These are phyloP conservation scores for Euproctis similis DNA, from an alignment of 2,888 invertebrate species.

Conservation along the genomic window DNA sequence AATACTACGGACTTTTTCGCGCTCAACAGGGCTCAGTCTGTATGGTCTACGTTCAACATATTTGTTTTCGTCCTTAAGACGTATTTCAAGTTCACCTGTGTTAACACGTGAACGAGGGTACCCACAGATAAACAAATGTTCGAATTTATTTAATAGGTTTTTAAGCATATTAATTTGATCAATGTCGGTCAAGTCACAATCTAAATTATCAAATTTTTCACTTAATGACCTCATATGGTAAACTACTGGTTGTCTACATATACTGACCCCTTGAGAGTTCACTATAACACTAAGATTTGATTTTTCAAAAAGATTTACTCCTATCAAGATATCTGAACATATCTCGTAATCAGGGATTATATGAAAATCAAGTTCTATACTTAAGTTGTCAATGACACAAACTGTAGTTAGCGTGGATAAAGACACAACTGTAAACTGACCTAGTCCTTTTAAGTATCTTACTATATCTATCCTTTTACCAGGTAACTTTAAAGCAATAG, in stretches of 20 bases:
- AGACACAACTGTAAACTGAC: conserved; percentile 17
- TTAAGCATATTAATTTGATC: too few relatives aligned
- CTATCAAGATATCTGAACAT: conserved; percentile 12
- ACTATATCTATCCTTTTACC: conserved; percentile 13
- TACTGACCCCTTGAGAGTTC: conserved; percentile 9
- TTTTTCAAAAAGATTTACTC: conserved; percentile 13
- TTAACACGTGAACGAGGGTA: conserved; percentile 21
- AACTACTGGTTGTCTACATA: conserved; percentile 9
- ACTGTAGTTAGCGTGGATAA: conserved; percentile 4
- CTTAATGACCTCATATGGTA: too few relatives aligned
- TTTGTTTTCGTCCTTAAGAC: conserved; percentile 19
- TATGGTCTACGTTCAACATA: conserved; percentile 22
- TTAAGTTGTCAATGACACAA: conserved; percentile 12
- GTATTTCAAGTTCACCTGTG: conserved; percentile 17
- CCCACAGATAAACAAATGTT: conserved; percentile 21
- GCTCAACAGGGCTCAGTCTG: conserved; percentile 24
- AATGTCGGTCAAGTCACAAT: too few relatives aligned
- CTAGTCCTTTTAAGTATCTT: conserved; percentile 19
- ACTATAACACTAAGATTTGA: conserved; percentile 15
- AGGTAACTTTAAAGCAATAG: conserved; percentile 18
- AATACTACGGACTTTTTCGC: conserved; percentile 21
- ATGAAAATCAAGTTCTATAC: conserved; percentile 18
- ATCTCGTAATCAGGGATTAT: conserved; percentile 17
- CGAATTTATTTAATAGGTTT: conserved; percentile 17
- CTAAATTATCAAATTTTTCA: too few relatives aligned